These are phyloP conservation scores for Andrena minutula DNA, from an alignment of 2,888 invertebrate genomes.

Conservation along the genomic window DNA sequence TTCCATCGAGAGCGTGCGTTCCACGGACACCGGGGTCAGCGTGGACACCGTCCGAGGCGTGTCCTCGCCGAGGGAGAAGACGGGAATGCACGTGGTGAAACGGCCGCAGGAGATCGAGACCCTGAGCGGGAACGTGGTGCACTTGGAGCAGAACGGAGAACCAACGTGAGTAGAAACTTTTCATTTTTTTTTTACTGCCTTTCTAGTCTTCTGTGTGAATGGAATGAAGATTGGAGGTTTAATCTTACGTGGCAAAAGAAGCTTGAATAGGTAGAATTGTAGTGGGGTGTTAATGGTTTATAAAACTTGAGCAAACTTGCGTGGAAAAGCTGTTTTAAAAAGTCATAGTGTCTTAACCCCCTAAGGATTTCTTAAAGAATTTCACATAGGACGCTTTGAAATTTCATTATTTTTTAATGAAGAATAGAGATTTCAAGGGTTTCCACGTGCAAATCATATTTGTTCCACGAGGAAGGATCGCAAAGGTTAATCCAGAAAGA, in stretches of 20 bases:
- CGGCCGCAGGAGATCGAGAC: conserved; percentile 82
- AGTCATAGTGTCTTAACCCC: too few species aligned
- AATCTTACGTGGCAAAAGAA: too few species aligned
- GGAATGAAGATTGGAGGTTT: too few species aligned
- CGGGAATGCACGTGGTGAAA: conserved; percentile 81
- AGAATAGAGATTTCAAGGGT: background rate
- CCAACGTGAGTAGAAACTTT: conserved; percentile 75
- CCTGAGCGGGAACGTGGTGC: conserved; percentile 81
- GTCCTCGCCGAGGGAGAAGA: conserved; percentile 82
- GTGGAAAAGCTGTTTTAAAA: too few species aligned
- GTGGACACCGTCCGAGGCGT: conserved; percentile 82
- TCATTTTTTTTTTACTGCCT: background rate
- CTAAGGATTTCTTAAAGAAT: too few species aligned
- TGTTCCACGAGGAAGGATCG: background rate
- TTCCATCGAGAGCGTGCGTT: conserved; percentile 78
- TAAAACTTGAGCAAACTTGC: too few species aligned
- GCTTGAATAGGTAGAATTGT: too few species aligned
- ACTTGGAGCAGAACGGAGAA: conserved; percentile 78
- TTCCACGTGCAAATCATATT: conserved; percentile 22
- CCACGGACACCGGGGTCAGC: conserved; percentile 83
- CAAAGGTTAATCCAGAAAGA: conserved; percentile 35
- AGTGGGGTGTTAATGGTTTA: too few species aligned
- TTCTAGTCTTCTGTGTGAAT: background rate
- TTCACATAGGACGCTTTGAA: background rate
- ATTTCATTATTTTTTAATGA: background rate